A percentile compares a stretch with the other conserved stretches of the same genome.
Conservation (phyloP, 2,888 invertebrate species). For the Luffia ferchaultella region DNA sequence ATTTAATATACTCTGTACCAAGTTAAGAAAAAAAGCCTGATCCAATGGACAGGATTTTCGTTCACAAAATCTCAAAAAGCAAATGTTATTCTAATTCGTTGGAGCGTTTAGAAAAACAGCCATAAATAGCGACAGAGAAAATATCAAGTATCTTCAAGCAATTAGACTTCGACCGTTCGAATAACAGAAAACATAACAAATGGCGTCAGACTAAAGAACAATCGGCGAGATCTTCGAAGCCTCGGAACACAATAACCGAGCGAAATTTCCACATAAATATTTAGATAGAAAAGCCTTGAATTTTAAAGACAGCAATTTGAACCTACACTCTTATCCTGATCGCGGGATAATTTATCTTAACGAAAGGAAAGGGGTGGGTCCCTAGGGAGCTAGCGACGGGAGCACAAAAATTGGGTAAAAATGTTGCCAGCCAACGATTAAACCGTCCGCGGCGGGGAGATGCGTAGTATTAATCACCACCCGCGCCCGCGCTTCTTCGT, state of each 20-base stretch:
- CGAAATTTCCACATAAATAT: constrained; percentile 44
- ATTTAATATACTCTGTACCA: too few species aligned
- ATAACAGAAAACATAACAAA: constrained; percentile 12
- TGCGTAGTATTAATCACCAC: constrained; percentile 67
- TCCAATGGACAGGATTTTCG: too few species aligned
- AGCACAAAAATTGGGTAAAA: constrained; percentile 66
- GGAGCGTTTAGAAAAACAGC: too few species aligned
- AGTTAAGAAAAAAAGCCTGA: too few species aligned
- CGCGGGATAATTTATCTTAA: constrained; percentile 66
- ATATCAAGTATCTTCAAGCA: too few species aligned
- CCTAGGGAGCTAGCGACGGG: constrained; percentile 23
- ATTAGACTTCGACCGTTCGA: too few species aligned
- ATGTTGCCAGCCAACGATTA: constrained; percentile 66
- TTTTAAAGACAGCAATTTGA: constrained; percentile 66
- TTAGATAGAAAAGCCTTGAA: constrained; percentile 49
- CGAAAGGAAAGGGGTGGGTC: constrained; percentile 61
- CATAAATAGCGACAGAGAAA: too few species aligned
- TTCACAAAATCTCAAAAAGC: too few species aligned
- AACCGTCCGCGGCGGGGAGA: constrained; percentile 51
- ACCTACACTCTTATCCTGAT: constrained; percentile 66
- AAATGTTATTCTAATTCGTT: too few species aligned
- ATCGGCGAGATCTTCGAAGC: constrained; percentile 3
- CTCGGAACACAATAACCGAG: constrained; percentile 7
- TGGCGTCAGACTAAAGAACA: constrained; percentile 5
- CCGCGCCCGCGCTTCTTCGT: constrained; percentile 53